Evolutionary conservation across 2,888 invertebrate species (phyloP), one percentile per base, ranked within the genome.

Genomic region (Callosobruchus maculatus): DNA sequence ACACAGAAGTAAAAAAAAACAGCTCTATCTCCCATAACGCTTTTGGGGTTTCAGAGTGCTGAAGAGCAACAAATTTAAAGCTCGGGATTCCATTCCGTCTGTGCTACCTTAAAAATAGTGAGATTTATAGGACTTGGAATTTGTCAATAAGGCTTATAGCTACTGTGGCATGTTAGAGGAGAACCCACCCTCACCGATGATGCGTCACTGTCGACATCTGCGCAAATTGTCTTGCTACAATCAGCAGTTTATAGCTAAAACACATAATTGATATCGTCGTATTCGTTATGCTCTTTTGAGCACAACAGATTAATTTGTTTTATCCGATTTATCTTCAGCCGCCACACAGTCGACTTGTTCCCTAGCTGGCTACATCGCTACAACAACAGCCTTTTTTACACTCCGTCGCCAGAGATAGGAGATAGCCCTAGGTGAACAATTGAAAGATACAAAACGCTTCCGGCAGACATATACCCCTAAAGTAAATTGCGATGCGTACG

Each of bases 211-310:
- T 49, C 49, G 49, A 49, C 49, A 49, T 49, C 18, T 49, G 3
- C 13, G 3, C 49, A 49, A 3, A 49, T 49, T 49, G 49, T 49
- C 18, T 18, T 18, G 18, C 9, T 7, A 49, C 18, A 49, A 49
- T 49, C 49, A 13, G 49, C 49, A 49, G 49, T 49, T 49, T 49
- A 49, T 49, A 70, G 21, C n/a, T n/a, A 70, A 70, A 73, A 74
- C 70, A 71, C 73, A 74, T 77, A 78, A 75, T 78, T 74, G 78
- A 78, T 78, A 76, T 78, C 78, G 78, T 78, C 76, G 76, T 78
- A 75, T 71, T 75, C 76, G 68, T 76, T 78, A 49, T 49, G 49
- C 49, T 49, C 49, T 49, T 49, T 49, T 49, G 49, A 49, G 74
- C 75, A 71, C 76, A 72, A 70, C 71, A 71, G 70, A 75, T 77